Base-by-base conservation (phyloP, 2,113 vertebrate genomes). In the Nipponia nippon region DNA sequence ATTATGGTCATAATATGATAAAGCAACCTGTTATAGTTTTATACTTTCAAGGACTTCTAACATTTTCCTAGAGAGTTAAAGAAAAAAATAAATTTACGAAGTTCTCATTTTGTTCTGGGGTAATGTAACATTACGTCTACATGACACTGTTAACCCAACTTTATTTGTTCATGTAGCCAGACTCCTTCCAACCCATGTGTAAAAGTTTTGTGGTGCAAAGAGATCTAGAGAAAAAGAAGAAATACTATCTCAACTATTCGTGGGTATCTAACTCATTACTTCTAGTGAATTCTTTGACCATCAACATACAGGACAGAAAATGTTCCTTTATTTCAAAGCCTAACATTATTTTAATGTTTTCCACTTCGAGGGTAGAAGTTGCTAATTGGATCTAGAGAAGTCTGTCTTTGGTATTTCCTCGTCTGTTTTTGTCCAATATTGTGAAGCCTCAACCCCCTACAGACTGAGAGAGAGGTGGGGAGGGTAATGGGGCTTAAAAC, bases 401-500 rank as follows among this genome's bases (percentile, higher is more conserved):
- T 44, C 90, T 87, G 73, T 75, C 61, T 95, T 95, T 91, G 15
- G 19, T 93, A 34, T 81, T 87, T 89, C 53, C 18, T 75, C 70
- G 34, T 86, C 72, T 90, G 75, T 23, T 92, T 93, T 79, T 56
- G 11, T 84, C 53, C 36, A 36, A 13, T 89, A 52, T 50, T 76
- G 73, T 94, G 75, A 91, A 92, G 83, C 53, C 15, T 77, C 70
- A 95, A 65, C 53, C 84, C 30, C 34, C 65, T 96, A 53, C 70
- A 83, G 86, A 80, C 63, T 69, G 61, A 83, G 53, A 91, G 84
- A 58, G 90, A 91, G 29, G 38, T 88, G 71, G 73, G 86, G 84
- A 96, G 59, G 46, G 50, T 92, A 96, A 97, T 78, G 79, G 72
- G 50, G 16, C 65, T 93, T 96, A n/a, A 92, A 82, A 89, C 85